A percentile compares a stretch with the other conserved stretches of the same genome.
phyloP scores from a whole-genome alignment of 2,113 vertebrate species.

The Sinocyclocheilus anophthalmus region DNA sequence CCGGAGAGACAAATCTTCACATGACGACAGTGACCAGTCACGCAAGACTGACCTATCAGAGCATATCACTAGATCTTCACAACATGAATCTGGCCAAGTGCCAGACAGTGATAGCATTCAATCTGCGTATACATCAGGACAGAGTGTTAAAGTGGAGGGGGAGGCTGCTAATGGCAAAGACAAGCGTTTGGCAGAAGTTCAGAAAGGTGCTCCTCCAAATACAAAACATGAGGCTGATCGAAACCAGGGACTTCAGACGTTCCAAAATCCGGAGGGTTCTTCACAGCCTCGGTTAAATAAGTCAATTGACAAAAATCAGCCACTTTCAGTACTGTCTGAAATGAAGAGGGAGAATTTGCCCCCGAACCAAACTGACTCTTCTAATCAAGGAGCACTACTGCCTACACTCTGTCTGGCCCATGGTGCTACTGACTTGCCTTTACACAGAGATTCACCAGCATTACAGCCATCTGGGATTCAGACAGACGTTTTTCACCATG shows the following conservation, averaged over 20 bases:
- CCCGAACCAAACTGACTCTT: background rate
- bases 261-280: background rate
- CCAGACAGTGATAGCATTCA: too few relatives aligned
- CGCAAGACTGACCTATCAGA: background rate
- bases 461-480: background rate
- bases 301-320: background rate
- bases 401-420: background rate
- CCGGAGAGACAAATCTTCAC: constrained; percentile 5
- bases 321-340: background rate
- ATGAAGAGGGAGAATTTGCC: background rate
- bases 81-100: background rate
- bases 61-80: background rate
- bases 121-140: background rate
- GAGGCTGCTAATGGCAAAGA: background rate
- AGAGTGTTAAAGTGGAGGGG: background rate
- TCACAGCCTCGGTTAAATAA: background rate
- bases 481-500: background rate
- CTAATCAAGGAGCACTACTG: background rate
- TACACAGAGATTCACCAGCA: background rate
- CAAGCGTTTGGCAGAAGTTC: background rate
- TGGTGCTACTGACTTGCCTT: background rate
- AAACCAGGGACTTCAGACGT: background rate
- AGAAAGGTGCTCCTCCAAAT: background rate
- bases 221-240: constrained; percentile 17
- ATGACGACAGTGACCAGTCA: background rate